phyloP scores from a whole-genome alignment of 2,888 invertebrate genomes.

The Hanleya hanleyi region DNA sequence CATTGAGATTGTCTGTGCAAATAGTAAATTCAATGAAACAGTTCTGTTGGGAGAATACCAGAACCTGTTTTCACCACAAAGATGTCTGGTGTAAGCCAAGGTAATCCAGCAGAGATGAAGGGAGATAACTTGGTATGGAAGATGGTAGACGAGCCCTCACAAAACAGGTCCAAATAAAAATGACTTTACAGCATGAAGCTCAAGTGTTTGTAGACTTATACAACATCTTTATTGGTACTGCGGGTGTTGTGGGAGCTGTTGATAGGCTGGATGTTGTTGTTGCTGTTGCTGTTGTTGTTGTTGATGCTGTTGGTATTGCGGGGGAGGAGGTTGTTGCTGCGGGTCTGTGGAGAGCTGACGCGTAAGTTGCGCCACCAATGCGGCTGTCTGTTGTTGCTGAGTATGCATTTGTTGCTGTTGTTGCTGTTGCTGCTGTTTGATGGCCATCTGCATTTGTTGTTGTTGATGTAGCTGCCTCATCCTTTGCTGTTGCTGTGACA shows the following conservation, averaged over 20 bases:
- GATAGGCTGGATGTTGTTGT: not conserved
- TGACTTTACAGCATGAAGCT: not conserved
- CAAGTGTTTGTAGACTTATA: not conserved
- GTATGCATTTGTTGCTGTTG: conserved; percentile 73
- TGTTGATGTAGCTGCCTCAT: conserved; percentile 67
- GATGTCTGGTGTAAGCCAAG: too few relatives aligned
- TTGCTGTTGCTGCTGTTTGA: conserved; percentile 51
- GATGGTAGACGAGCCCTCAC: too few relatives aligned
- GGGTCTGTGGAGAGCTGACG: conserved; percentile 47
- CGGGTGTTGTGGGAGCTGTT: conserved; percentile 2
- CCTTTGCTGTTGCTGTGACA: conserved; percentile 68
- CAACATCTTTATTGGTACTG: not conserved
- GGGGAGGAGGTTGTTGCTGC: conserved; percentile 37
- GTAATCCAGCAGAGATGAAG: too few relatives aligned
- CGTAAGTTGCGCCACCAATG: conserved; percentile 58
- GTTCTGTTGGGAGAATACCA: too few relatives aligned
- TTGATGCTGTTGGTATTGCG: conserved; percentile 36
- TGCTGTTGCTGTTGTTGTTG: conserved; percentile 44
- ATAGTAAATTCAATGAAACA: too few relatives aligned
- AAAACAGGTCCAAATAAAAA: too few relatives aligned
- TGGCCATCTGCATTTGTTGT: conserved; percentile 23
- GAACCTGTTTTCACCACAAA: too few relatives aligned
- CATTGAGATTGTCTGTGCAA: too few relatives aligned
- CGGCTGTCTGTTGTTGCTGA: conserved; percentile 70
- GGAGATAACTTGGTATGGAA: too few relatives aligned